A percentile compares a stretch with the other conserved stretches of the same genome.
These are phyloP conservation scores for Catharus fuscescens DNA, from an alignment of 2,113 vertebrate species.

Conservation along the genomic window DNA sequence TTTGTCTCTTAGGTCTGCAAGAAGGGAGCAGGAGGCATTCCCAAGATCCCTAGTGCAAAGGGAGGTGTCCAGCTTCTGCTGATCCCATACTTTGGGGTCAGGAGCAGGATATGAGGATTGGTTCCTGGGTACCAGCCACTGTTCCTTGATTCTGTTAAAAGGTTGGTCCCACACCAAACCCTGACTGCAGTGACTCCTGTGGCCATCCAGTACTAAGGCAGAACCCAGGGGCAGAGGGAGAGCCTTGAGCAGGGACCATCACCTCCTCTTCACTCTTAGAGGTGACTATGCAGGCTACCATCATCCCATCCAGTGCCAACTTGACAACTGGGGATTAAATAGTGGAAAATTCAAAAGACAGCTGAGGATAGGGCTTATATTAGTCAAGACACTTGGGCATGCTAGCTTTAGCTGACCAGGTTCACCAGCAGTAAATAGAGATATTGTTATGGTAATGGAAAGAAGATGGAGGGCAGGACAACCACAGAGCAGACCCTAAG, in stretches of 20 bases:
- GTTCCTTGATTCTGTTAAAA: not conserved
- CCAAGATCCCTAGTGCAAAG: not conserved
- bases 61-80: not conserved
- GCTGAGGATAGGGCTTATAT: constrained; percentile 7
- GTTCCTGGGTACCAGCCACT: not conserved
- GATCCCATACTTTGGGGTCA: not conserved
- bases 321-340: constrained; percentile 27
- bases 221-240: not conserved
- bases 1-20: not conserved
- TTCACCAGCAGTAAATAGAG: not conserved
- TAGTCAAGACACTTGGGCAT: not conserved
- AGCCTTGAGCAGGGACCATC: not conserved
- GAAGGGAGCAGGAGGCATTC: not conserved
- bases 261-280: not conserved
- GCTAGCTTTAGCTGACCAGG: not conserved
- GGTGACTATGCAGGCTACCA: not conserved
- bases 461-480: not conserved
- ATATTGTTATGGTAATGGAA: constrained; percentile 3
- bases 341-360: constrained; percentile 46
- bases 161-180: not conserved
- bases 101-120: fast-evolving
- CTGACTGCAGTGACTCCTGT: fast-evolving
- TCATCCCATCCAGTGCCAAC: not conserved
- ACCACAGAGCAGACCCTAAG: not conserved
- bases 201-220: not conserved